A percentile compares a stretch with the other conserved stretches of the same genome.
Conservation (phyloP, 2,113 vertebrate genomes). For the Hemibates koningsi region DNA sequence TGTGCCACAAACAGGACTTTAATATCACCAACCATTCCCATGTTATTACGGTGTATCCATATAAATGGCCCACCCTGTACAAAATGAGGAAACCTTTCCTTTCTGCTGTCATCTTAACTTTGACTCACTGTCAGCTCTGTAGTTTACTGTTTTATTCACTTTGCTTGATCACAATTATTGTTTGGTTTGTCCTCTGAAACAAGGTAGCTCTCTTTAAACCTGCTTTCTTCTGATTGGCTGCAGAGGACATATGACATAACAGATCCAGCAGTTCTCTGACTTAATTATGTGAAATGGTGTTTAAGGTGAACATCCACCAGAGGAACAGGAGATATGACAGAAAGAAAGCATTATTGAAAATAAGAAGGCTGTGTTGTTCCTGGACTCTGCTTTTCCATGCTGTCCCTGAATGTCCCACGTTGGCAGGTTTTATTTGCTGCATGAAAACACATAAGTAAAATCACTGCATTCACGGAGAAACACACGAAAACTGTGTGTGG, state of each 20-base stretch:
- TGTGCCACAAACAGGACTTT: background rate
- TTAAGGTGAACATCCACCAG: background rate
- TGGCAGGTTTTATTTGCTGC: background rate
- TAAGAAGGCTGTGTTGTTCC: background rate
- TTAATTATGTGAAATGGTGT: background rate
- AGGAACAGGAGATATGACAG: background rate
- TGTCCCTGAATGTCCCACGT: background rate
- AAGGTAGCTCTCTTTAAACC: background rate
- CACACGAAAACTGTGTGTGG: background rate
- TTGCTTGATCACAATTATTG: background rate
- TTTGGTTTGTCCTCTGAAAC: background rate
- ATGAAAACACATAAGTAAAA: background rate
- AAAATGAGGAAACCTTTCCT: background rate
- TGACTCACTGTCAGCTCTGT: background rate
- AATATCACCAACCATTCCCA: background rate
- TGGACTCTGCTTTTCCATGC: background rate
- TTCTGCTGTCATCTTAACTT: background rate
- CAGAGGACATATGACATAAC: background rate
- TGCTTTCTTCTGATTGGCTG: background rate
- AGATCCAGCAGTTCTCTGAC: background rate
- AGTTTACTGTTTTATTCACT: background rate
- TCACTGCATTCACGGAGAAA: background rate
- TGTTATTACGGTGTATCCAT: background rate
- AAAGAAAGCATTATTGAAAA: background rate
- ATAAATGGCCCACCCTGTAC: background rate